Evolutionary conservation across 2,888 invertebrate species (phyloP), one percentile per base, ranked within the genome.

Genomic region (Acrobasis consociella): DNA sequence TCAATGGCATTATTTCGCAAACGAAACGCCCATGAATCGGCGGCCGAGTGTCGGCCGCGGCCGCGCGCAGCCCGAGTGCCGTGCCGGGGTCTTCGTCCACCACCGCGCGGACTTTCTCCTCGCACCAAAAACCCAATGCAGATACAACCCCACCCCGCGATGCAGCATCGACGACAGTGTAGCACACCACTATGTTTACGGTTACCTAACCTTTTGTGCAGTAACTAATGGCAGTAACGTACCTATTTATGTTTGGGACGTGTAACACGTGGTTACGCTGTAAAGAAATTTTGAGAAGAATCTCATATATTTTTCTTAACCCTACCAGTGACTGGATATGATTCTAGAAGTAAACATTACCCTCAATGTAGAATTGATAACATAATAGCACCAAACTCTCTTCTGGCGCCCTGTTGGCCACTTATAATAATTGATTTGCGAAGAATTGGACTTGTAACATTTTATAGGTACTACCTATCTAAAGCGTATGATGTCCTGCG

Each of bases 1-100:
- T 80, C 83, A 83, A 82, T 83, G 86, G 83, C 90, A 91, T 90
- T 86, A 83, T 88, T 89, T 89, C 87, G 89, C 89, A 85, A 89
- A 85, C 76, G 67, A 69, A 62, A 67, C 74, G 82, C 75, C 78
- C 80, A 75, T 80, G 82, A 79, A 80, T 80, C 82, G 82, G 84
- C 78, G 86, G 86, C 86, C 87, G 87, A 86, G 84, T 86, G 87
- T 83, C 88, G 91, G 87, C 89, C 87, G 84, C 88, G 86, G 85
- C 86, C 89, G 88, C 86, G 84, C 85, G 85, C 84, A 78, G 85
- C 84, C 85, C 81, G 86, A 85, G 81, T 85, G 84, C 75, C 76
- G 77, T 73, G 75, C 77, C 75, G 82, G 79, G 83, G 79, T 84
- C 88, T 84, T 81, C 86, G 82, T 75, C 89, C 89, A 89, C 87